Base-by-base conservation (phyloP, 2,797 vertebrate genomes). In the Yasuhikotakia modesta region DNA sequence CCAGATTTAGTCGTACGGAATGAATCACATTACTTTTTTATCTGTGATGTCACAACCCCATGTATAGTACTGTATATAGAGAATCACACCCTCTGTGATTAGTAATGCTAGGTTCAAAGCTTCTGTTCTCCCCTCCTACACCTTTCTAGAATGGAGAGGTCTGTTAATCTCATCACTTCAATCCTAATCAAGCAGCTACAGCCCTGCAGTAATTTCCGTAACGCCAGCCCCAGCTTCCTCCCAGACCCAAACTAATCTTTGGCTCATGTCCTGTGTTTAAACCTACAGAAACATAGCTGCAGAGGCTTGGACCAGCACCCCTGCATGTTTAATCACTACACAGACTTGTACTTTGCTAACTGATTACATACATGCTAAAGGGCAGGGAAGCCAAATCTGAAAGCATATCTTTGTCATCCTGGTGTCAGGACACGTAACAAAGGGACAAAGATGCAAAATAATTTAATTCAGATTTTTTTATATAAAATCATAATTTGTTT, bases 101-200 rank as follows among this genome's bases (percentile, higher is more conserved):
- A 76, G 81, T 76, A 22, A 77, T 78, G 39, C 70, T 57, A 52
- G 50, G 68, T 80, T 83, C 73, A 80, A 68, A 82, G 64, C 22
- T n/a, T 24, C 55, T 68, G 61, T 64, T 12, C 32, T 75, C n/a
- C 53, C 69, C 61, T 60, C 70, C 46, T 53, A 70, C 65, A 71
- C 70, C 50, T 61, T 58, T 73, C 13, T 35, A 68, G 70, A 73
- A 58, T 19, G 6, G 4, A 45, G 52, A 30, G 16, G 53, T 52
- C 75, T 58, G 74, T 39, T 85, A 85, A 85, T 83, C 79, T 84
- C 81, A 77, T 86, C 81, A 73, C 70, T 50, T 65, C 70, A 75
- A 39, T 60, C 52, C 83, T 87, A 86, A 88, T 88, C 86, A 82
- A 81, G 17, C 35, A n/a, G 45, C 57, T 73, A 61, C 79, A 86